phyloP scores from a whole-genome alignment of 2,113 vertebrate genomes.

The Gymnobelideus leadbeateri region DNA sequence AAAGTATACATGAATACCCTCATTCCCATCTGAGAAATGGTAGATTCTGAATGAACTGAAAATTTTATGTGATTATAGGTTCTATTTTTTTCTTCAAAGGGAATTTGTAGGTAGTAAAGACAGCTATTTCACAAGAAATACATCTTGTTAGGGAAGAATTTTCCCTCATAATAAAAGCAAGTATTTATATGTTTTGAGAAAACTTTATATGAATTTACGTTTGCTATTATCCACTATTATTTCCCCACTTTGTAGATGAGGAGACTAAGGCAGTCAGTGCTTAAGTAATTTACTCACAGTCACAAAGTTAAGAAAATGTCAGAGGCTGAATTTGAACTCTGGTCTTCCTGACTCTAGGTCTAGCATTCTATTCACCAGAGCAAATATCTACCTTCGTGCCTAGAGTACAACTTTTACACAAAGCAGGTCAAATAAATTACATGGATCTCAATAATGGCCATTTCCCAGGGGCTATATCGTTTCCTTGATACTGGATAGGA shows the following conservation, averaged over 20 bases:
- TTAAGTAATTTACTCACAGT: neutral
- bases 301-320: neutral
- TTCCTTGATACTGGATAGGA: neutral
- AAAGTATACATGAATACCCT: neutral
- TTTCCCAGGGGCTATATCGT: neutral
- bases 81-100: conserved; percentile 21
- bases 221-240: neutral
- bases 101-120: conserved; percentile 3
- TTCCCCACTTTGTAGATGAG: neutral
- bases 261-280: neutral
- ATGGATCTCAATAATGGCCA: neutral
- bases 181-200: neutral
- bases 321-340: neutral
- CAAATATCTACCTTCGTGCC: neutral
- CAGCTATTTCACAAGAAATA: conserved; percentile 37
- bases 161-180: neutral
- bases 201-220: neutral
- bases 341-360: neutral
- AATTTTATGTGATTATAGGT: neutral
- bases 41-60: conserved; percentile 18
- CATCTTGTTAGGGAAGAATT: conserved; percentile 27
- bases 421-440: neutral
- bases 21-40: conserved; percentile 18
- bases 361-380: neutral
- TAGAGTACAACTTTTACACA: conserved; percentile 39